Evolutionary conservation across 2,797 vertebrate genomes (phyloP).

Genomic region (Thripadectes ignobilis): DNA sequence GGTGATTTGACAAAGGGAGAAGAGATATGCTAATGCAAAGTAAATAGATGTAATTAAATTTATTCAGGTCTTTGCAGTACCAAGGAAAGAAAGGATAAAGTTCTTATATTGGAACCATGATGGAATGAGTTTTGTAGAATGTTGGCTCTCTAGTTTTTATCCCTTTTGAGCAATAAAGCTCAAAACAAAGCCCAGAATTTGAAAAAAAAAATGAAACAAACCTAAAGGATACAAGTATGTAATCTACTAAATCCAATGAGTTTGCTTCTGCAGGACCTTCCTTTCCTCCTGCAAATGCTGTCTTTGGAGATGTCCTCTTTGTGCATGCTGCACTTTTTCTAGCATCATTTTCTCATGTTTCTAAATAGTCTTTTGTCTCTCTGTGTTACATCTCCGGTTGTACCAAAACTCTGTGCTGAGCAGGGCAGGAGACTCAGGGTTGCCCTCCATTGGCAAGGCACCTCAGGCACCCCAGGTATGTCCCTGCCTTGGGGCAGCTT

Average conservation of each 20-base stretch:
- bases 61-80: neutral
- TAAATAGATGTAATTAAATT: constrained; percentile 27
- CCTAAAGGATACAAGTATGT: fast-evolving
- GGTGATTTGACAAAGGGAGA: neutral
- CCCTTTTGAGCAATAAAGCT: neutral
- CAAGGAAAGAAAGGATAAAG: neutral
- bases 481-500: neutral
- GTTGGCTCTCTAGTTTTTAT: neutral
- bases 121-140: neutral
- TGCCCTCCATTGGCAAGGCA: neutral
- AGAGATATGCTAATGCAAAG: neutral
- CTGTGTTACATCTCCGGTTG: fast-evolving
- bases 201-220: neutral
- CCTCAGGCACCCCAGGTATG: neutral
- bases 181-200: neutral
- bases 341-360: neutral
- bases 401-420: neutral
- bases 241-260: neutral
- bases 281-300: neutral
- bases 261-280: neutral
- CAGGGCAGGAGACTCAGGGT: neutral
- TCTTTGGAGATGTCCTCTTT: fast-evolving
- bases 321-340: neutral
- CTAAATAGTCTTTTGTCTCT: neutral
- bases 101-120: neutral